Conservation (phyloP, 23 tunicate species). For the Styela plicata region DNA sequence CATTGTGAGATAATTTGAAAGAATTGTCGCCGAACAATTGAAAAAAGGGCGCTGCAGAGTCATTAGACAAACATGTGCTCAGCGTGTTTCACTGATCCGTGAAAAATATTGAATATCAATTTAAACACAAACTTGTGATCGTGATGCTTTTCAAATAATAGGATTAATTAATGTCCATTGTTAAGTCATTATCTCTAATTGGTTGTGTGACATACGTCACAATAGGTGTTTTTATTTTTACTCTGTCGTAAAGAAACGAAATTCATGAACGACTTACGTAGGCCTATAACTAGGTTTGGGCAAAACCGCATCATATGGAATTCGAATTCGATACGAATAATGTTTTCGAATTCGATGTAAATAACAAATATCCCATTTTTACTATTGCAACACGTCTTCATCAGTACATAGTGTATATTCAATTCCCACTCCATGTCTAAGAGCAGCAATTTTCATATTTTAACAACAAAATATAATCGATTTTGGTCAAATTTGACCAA, state of each 20-base stretch:
- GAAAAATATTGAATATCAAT: background rate
- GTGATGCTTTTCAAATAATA: background rate
- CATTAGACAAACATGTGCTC: background rate
- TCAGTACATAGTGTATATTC: too few relatives aligned
- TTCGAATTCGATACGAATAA: too few relatives aligned
- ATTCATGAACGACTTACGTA: background rate
- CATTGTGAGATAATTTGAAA: background rate
- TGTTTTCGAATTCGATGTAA: too few relatives aligned
- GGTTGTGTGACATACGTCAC: background rate
- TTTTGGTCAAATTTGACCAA: too few relatives aligned
- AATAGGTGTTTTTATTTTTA: background rate
- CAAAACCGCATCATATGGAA: too few relatives aligned
- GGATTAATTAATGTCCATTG: background rate
- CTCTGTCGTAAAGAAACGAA: background rate
- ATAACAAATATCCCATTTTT: too few relatives aligned
- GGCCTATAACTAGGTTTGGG: too few relatives aligned
- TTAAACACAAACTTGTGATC: too few relatives aligned
- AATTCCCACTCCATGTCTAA: too few relatives aligned
- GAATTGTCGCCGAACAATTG: background rate
- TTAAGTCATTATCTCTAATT: background rate
- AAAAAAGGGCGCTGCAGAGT: background rate
- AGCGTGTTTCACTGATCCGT: background rate
- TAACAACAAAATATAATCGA: too few relatives aligned
- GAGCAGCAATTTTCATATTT: too few relatives aligned
- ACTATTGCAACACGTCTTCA: too few relatives aligned